These are phyloP conservation scores for Anorthoa munda DNA, from an alignment of 2,888 invertebrate genomes.

Conservation along the genomic window DNA sequence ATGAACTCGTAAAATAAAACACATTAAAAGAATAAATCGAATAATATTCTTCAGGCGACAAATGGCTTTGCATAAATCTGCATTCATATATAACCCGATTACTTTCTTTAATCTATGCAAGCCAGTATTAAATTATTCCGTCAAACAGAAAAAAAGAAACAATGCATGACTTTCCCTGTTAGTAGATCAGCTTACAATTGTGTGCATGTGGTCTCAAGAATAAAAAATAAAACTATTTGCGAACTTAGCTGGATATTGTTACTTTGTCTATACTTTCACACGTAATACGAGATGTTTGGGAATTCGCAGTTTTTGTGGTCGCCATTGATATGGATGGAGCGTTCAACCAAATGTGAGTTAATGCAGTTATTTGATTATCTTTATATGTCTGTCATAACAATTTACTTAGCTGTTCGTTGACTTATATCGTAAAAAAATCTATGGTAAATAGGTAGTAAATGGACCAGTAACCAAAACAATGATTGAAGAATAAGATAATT, in stretches of 20 bases:
- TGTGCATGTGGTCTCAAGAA: conserved; percentile 63
- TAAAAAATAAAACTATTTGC: conserved; percentile 69
- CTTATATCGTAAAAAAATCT: too few relatives aligned
- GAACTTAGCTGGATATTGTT: conserved; percentile 63
- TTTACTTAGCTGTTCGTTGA: too few relatives aligned
- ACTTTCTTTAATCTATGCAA: conserved; percentile 17
- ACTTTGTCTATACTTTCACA: conserved; percentile 67
- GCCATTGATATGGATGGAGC: conserved; percentile 50
- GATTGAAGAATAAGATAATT: too few relatives aligned
- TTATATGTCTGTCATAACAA: background rate
- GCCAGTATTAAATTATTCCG: conserved; percentile 25
- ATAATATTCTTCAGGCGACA: background rate
- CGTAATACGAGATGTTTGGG: conserved; percentile 71
- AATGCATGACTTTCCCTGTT: conserved; percentile 67
- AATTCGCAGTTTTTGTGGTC: conserved; percentile 69
- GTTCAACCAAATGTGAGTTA: conserved; percentile 1
- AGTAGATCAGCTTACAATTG: conserved; percentile 70
- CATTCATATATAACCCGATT: background rate
- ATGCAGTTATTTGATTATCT: background rate
- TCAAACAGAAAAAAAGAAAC: conserved; percentile 42
- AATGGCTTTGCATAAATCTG: conserved; percentile 6
- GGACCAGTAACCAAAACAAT: too few relatives aligned
- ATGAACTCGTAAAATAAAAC: background rate
- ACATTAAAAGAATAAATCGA: background rate
- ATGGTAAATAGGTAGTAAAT: too few relatives aligned